These are phyloP conservation scores for Sceloporus undulatus DNA, from an alignment of 2,113 vertebrate species.

Conservation along the genomic window DNA sequence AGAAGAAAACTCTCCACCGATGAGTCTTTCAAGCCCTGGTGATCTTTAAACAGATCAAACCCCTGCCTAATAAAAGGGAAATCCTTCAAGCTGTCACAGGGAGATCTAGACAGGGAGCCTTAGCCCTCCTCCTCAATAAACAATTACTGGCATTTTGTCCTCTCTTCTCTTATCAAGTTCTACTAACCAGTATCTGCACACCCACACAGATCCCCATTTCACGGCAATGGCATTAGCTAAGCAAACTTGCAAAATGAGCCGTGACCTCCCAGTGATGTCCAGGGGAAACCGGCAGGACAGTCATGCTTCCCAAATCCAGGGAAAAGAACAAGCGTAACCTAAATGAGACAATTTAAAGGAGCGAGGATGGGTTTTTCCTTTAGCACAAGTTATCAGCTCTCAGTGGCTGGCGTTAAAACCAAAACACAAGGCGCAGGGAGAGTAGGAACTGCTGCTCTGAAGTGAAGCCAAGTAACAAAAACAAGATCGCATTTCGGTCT, in stretches of 20 bases:
- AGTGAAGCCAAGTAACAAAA: constrained; percentile 34
- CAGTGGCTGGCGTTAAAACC: not conserved
- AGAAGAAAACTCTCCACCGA: not conserved
- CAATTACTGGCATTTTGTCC: not conserved
- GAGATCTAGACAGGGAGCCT: not conserved
- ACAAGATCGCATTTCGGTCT: constrained; percentile 39
- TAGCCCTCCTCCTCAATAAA: not conserved
- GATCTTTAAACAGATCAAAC: not conserved
- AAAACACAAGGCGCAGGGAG: constrained; percentile 29
- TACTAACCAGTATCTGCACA: not conserved
- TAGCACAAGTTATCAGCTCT: not conserved
- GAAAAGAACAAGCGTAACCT: not conserved
- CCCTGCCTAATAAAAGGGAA: not conserved
- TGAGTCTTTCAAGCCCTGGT: not conserved
- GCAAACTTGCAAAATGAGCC: not conserved
- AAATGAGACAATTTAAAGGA: not conserved
- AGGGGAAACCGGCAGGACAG: not conserved
- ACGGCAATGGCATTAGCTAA: not conserved
- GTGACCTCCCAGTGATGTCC: too few species aligned
- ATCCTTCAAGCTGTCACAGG: not conserved
- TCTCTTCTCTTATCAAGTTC: not conserved
- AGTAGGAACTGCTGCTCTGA: constrained; percentile 41
- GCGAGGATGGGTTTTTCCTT: not conserved
- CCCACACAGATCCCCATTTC: not conserved
- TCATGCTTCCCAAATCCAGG: not conserved